phyloP scores from a whole-genome alignment of 2,888 invertebrate species.

The Dendrolimus pini region DNA sequence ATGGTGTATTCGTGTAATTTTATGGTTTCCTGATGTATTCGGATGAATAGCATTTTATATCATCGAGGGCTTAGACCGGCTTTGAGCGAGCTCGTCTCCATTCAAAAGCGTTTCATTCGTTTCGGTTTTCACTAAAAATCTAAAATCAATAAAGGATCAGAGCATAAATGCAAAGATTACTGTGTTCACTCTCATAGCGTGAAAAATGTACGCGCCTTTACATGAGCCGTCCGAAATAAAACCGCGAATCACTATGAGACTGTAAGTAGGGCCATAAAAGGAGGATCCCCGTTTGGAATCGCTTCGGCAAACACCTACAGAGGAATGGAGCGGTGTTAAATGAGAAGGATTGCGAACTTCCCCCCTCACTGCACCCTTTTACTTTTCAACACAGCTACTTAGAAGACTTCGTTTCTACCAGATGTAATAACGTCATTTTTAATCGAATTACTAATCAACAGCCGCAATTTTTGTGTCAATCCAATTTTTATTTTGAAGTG shows the following conservation, averaged over 20 bases:
- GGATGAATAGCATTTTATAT: slow-evolving; percentile 69
- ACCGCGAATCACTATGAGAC: slow-evolving; percentile 75
- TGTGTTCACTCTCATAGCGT: slow-evolving; percentile 62
- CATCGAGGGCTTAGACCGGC: slow-evolving; percentile 68
- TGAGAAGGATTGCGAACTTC: slow-evolving; percentile 69
- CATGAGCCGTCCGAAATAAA: slow-evolving; percentile 73
- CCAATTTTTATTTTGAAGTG: too few species aligned
- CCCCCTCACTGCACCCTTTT: slow-evolving; percentile 26
- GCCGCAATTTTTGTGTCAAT: neutral
- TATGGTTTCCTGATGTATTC: slow-evolving; percentile 53
- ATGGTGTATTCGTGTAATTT: slow-evolving; percentile 30
- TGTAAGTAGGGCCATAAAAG: slow-evolving; percentile 72
- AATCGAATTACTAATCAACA: slow-evolving; percentile 42
- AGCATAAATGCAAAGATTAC: slow-evolving; percentile 75
- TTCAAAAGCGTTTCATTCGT: slow-evolving; percentile 71
- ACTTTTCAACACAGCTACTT: slow-evolving; percentile 29
- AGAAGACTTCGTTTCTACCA: slow-evolving; percentile 54
- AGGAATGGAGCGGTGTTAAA: slow-evolving; percentile 72
- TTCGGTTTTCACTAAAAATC: slow-evolving; percentile 74
- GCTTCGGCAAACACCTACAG: slow-evolving; percentile 76
- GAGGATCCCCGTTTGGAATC: slow-evolving; percentile 65
- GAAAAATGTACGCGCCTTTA: slow-evolving; percentile 72
- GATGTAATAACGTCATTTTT: slow-evolving; percentile 51
- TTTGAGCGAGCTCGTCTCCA: slow-evolving; percentile 69
- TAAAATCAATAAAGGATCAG: slow-evolving; percentile 77